A percentile compares a stretch with the other conserved stretches of the same genome.
Evolutionary conservation across 2,888 invertebrate species (phyloP).

Genomic region (Entomobrya proxima): DNA sequence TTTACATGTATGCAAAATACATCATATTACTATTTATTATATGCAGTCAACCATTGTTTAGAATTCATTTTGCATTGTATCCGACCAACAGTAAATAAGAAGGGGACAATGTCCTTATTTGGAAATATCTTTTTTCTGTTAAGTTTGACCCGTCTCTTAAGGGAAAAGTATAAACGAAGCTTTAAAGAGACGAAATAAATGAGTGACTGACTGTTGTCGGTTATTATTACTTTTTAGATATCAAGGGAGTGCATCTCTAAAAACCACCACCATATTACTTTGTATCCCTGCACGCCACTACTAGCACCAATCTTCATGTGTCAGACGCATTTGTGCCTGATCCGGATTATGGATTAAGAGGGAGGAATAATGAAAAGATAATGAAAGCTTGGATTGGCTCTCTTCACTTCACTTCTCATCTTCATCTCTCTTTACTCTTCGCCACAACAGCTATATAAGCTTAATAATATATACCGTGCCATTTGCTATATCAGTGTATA

Average conservation of each 20-base stretch:
- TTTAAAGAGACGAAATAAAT: constrained; percentile 39
- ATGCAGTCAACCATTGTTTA: constrained; percentile 20
- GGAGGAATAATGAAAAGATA: constrained; percentile 75
- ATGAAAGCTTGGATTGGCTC: constrained; percentile 73
- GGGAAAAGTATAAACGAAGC: neutral
- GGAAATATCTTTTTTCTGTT: constrained; percentile 48
- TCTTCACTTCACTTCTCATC: constrained; percentile 50
- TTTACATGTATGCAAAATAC: constrained; percentile 15
- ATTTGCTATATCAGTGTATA: constrained; percentile 17
- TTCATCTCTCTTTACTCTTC: constrained; percentile 32
- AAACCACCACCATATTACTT: neutral
- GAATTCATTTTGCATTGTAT: neutral
- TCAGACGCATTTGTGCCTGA: constrained; percentile 58
- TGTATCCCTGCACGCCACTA: neutral
- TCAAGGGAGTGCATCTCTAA: constrained; percentile 49
- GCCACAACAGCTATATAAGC: neutral
- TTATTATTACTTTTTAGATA: constrained; percentile 52
- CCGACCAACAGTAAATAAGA: neutral
- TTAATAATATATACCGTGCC: neutral
- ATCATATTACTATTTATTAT: neutral
- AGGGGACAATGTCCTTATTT: constrained; percentile 63
- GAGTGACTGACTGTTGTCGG: constrained; percentile 46
- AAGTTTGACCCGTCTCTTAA: constrained; percentile 16
- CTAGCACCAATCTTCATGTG: constrained; percentile 60
- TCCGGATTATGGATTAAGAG: constrained; percentile 74